A percentile compares a stretch with the other conserved stretches of the same genome.
These are phyloP conservation scores for Uropetala carovei DNA, from an alignment of 2,888 invertebrate species.

Conservation along the genomic window DNA sequence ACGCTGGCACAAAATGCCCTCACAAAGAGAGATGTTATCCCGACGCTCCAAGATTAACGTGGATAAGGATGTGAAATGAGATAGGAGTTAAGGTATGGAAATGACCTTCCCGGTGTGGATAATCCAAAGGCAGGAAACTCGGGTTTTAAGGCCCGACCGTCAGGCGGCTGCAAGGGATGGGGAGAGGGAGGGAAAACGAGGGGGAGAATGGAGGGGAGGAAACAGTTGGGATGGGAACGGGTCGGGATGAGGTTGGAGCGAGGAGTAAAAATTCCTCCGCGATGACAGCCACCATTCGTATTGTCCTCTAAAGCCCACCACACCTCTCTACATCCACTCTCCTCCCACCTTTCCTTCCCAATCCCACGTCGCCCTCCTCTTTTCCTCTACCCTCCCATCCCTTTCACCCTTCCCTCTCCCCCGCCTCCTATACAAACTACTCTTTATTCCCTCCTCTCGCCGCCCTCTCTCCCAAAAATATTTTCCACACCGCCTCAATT, in stretches of 20 bases:
- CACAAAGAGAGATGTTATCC: constrained; percentile 40
- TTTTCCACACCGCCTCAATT: constrained; percentile 51
- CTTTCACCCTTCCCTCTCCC: neutral
- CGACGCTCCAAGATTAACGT: constrained; percentile 7
- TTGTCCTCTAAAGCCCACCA: constrained; percentile 38
- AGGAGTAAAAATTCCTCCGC: constrained; percentile 59
- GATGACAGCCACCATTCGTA: constrained; percentile 63
- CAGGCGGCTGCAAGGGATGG: neutral
- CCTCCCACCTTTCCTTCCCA: neutral
- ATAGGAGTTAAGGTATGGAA: constrained; percentile 51
- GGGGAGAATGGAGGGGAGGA: neutral
- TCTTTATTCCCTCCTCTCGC: neutral
- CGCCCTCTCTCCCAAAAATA: neutral
- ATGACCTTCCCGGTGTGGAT: constrained; percentile 35
- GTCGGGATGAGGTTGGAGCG: neutral
- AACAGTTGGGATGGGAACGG: neutral
- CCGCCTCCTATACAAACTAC: neutral
- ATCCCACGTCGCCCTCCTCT: neutral
- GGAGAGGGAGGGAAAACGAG: neutral
- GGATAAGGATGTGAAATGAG: constrained; percentile 48
- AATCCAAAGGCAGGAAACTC: constrained; percentile 14
- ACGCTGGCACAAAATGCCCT: constrained; percentile 18
- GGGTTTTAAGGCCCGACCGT: constrained; percentile 41
- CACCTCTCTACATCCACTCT: neutral
- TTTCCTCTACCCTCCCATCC: constrained; percentile 17